Conservation (phyloP, 2,797 vertebrate species). For the Mormyrus hasselquistii region DNA sequence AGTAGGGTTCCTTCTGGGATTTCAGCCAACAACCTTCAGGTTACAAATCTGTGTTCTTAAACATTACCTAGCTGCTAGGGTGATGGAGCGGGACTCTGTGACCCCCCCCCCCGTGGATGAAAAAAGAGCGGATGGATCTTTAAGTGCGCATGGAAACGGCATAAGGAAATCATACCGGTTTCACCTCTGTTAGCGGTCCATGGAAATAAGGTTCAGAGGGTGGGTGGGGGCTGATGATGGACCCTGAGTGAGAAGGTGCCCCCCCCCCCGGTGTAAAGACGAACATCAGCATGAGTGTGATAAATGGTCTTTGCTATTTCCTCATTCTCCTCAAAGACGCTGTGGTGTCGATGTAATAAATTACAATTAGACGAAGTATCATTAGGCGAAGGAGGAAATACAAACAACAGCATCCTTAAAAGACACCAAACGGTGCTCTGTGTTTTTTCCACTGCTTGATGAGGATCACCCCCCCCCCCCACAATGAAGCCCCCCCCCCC, state of each 20-base stretch:
- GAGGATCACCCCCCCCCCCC: background rate
- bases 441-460: background rate
- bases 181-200: background rate
- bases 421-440: background rate
- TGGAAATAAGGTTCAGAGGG: background rate
- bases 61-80: background rate
- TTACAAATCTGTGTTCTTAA: background rate
- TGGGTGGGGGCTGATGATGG: background rate
- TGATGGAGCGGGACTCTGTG: background rate
- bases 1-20: background rate
- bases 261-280: background rate
- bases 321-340: background rate
- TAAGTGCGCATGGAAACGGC: background rate
- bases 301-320: background rate
- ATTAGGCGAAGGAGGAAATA: background rate
- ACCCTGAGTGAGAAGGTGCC: background rate
- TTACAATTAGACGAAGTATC: background rate
- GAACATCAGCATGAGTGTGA: background rate
- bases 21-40: background rate
- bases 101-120: background rate
- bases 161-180: background rate
- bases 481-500: constrained; percentile 6
- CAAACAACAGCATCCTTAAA: background rate
- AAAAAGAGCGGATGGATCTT: background rate
- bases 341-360: background rate